Percentiles rank a stretch among this genome's conserved stretches.
phyloP scores from a whole-genome alignment of 2,797 vertebrate genomes.

The Synaphobranchus kaupii region DNA sequence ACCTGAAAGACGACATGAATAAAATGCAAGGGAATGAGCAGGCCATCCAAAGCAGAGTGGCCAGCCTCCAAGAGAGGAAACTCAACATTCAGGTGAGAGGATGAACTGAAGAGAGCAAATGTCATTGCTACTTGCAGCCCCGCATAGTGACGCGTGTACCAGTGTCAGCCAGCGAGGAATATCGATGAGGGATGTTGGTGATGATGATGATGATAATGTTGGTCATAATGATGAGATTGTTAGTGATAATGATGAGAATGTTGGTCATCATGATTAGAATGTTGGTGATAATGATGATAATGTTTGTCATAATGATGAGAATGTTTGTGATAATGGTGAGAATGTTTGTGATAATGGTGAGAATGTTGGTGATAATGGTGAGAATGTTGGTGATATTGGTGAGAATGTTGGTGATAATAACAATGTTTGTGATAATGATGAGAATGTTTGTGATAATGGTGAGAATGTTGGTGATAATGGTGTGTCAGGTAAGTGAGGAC shows the following conservation, averaged over 20 bases:
- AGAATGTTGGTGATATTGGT: not conserved
- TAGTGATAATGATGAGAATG: not conserved
- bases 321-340: not conserved
- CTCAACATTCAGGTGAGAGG: constrained; percentile 57
- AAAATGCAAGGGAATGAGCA: constrained; percentile 65
- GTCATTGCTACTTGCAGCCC: not conserved
- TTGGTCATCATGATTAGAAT: not conserved
- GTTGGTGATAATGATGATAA: constrained; percentile 1
- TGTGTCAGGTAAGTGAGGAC: too few species aligned
- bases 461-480: too few species aligned
- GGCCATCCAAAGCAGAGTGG: constrained; percentile 52
- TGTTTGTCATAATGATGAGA: not conserved
- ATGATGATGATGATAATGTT: not conserved
- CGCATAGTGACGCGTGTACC: not conserved
- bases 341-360: not conserved
- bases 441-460: not conserved
- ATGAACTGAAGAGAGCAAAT: not conserved
- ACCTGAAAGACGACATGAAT: constrained; percentile 68
- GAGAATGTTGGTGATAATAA: not conserved
- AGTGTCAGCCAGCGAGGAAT: not conserved
- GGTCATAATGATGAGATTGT: not conserved
- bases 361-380: too few species aligned
- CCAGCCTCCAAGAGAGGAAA: constrained; percentile 65
- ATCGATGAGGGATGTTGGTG: not conserved
- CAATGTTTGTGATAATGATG: not conserved